Base-by-base conservation (phyloP, 2,113 vertebrate genomes). In the Equus quagga region DNA sequence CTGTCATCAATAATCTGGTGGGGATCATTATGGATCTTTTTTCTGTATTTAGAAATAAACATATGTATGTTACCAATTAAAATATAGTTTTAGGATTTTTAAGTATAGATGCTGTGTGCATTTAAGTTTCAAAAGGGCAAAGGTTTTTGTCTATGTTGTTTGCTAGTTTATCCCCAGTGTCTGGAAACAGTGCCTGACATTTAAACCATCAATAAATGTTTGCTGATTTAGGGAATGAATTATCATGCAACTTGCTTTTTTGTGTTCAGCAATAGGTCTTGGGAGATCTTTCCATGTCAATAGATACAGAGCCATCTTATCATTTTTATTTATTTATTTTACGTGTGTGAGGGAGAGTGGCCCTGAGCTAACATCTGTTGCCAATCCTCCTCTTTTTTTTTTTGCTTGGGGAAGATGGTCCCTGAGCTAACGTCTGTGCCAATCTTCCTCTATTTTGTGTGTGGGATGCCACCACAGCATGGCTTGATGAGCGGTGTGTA, bases 21-120 rank as follows among this genome's bases (percentile, higher is more conserved):
- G 44, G 13, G n/a, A 2, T 70, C 21, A 23, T 36, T 93, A 67
- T 89, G 41, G n/a, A 79, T 73, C 12, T 56, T 83, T 31, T 41
- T 5, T 75, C 21, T 83, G 2, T 79, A 65, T 87, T 93, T 69
- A 92, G 41, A 64, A 85, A 92, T 69, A 96, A 86, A 62, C 58
- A 76, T 28, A 91, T 69, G 15, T 75, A 8, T 62, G 46, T 92
- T 86, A 56, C 26, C 79, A 89, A 67, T 44, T 76, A 79, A 72
- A 36, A 33, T 36, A n/a, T 21, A 36, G 23, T 54, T 88, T 90
- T 33, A 70, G 18, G 56, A 58, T 81, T 70, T 93, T 64, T 18
- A 85, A 58, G 67, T 46, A 64, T 11, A 44, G 0, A 15, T 67
- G 81, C 49, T 54, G 1, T n/a, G 51, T 60, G 41, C 36, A 51